Conservation (phyloP, 2,888 invertebrate species). For the Hyposoter dolosus region DNA sequence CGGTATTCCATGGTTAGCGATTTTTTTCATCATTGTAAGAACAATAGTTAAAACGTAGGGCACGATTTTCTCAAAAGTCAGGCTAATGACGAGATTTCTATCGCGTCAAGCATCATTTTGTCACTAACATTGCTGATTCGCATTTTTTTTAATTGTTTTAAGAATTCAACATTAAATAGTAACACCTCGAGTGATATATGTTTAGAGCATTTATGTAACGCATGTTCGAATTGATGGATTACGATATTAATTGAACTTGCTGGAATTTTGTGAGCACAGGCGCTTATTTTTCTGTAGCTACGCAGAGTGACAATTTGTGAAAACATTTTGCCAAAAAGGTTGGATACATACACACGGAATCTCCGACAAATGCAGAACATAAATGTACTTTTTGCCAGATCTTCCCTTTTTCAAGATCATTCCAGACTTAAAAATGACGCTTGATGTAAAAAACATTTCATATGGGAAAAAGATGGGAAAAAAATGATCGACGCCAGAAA, state of each 20-base stretch:
- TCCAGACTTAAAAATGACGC: too few relatives aligned
- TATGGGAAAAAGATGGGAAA: too few relatives aligned
- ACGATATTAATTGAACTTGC: background rate
- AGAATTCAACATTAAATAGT: background rate
- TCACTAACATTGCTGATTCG: background rate
- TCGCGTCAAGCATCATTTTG: background rate
- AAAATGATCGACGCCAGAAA: too few relatives aligned
- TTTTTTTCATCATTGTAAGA: background rate
- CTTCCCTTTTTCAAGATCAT: too few relatives aligned
- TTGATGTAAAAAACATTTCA: too few relatives aligned
- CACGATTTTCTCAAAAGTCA: too few relatives aligned
- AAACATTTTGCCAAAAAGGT: background rate
- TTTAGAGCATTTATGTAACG: background rate
- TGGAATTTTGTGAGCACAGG: background rate
- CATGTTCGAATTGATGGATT: background rate
- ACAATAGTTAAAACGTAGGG: too few relatives aligned
- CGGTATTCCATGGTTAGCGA: background rate
- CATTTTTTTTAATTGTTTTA: background rate
- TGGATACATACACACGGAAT: background rate
- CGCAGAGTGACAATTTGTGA: background rate
- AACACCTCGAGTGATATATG: background rate
- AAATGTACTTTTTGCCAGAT: background rate
- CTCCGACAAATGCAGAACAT: background rate
- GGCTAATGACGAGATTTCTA: background rate
- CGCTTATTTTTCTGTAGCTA: slow-evolving; percentile 2